Conservation (phyloP, 2,888 invertebrate genomes). For the Melieria crassipennis region DNA sequence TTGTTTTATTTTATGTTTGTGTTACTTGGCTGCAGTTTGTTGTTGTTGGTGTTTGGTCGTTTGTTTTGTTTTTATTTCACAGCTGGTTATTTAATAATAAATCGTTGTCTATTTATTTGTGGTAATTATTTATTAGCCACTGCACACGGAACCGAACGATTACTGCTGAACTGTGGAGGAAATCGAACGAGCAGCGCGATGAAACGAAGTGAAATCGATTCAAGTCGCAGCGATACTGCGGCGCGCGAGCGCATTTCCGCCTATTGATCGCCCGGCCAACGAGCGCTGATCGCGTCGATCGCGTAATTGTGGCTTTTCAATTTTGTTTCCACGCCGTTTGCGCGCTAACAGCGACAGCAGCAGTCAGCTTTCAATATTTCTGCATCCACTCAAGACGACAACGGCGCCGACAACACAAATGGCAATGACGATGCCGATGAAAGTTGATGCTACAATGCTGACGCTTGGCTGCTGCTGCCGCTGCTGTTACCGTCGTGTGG, state of each 20-base stretch:
- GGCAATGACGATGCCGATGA: constrained; percentile 2
- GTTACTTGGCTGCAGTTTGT: no score
- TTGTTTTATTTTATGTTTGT: no score
- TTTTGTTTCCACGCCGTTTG: neutral
- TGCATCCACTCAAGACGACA: neutral
- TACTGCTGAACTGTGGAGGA: neutral
- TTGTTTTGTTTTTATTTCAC: no score
- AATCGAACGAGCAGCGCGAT: neutral
- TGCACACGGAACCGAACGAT: neutral
- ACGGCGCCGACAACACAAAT: neutral
- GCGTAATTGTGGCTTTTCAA: neutral
- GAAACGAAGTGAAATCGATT: neutral
- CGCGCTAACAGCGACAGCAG: neutral
- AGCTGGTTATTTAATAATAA: neutral
- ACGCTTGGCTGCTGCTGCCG: neutral
- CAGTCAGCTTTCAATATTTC: neutral
- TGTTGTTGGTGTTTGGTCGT: no score
- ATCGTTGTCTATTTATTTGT: neutral
- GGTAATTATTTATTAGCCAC: neutral
- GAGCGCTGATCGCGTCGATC: no score
- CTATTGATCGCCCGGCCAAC: neutral
- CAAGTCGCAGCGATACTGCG: neutral
- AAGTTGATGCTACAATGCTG: constrained; percentile 10
- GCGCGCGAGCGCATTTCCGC: neutral
- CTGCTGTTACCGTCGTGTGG: neutral